These are phyloP conservation scores for Rhineura floridana DNA, from an alignment of 2,113 vertebrate genomes.

Conservation along the genomic window DNA sequence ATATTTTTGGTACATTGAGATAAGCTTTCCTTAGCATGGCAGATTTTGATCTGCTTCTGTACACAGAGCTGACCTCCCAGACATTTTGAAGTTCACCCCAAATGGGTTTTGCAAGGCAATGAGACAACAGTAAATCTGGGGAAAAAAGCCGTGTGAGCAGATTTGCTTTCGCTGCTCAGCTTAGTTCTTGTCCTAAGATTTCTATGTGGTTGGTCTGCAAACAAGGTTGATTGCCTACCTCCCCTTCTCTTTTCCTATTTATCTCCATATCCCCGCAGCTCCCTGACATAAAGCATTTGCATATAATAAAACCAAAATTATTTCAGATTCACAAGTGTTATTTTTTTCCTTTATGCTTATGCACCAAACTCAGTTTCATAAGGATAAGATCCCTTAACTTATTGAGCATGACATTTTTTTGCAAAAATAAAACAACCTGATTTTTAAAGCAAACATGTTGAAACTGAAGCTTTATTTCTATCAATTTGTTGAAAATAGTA, in stretches of 20 bases:
- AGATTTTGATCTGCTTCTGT: not conserved
- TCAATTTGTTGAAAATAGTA: not conserved
- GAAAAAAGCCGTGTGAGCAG: not conserved
- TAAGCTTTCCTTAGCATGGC: constrained; percentile 9
- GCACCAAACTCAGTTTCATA: not conserved
- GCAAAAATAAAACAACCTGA: not conserved
- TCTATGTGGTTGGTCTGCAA: not conserved
- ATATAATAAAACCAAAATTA: not conserved
- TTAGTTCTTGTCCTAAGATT: not conserved
- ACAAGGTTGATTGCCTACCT: not conserved
- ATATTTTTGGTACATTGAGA: constrained; percentile 15
- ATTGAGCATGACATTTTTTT: not conserved
- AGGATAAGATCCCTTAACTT: not conserved
- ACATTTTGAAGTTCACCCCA: constrained; percentile 4
- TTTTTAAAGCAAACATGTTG: not conserved
- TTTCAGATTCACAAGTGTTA: not conserved
- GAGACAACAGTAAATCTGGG: not conserved
- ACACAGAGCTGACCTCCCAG: not conserved
- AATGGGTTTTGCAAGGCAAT: not conserved
- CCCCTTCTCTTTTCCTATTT: not conserved
- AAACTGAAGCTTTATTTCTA: not conserved
- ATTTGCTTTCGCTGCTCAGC: not conserved
- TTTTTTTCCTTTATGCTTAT: not conserved
- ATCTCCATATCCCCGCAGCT: not conserved
- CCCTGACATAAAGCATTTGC: not conserved